Evolutionary conservation across 2,888 invertebrate genomes (phyloP), one percentile per base, ranked within the genome.

Genomic region (Phortica okadai): DNA sequence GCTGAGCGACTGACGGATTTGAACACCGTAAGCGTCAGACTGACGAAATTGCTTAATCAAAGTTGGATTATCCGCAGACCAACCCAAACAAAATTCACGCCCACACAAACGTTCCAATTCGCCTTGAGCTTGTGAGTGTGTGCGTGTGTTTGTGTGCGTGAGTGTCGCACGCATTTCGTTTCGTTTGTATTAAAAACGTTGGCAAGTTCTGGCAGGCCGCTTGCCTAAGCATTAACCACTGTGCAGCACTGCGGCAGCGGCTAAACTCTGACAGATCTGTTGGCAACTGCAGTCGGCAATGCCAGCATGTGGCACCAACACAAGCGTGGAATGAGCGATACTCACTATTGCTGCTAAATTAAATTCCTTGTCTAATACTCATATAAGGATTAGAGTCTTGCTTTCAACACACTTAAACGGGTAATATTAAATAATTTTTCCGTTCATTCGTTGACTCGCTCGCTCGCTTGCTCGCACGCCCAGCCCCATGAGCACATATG

Each of bases 1-100:
- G 1, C 45, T 45, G 21, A 21, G 75, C 78, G 85, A 78, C 86
- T 86, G 83, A 78, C 76, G 86, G 89, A 87, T 89, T 89, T 89
- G 82, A 81, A 89, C 90, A 90, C 90, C 88, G 25, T 11, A 87
- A 79, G 82, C 85, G 81, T 41, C 11, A 8, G 73, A 56, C 67
- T 77, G 79, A 75, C 75, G 82, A 88, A 88, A 90, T 89, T 90
- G 88, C 89, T 89, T 89, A 90, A 89, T 89, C 90, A 89, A 89
- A 89, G 89, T 89, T 89, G 90, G 89, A 90, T 89, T 89, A 89
- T 89, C 89, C 84, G 78, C 79, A 76, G 79, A 72, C 54, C 7
- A 14, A 59, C 81, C 80, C 78, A 83, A 83, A 81, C 82, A 81
- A 78, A 56, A 73, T 7, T 21, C 73, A 41, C 69, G 21, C 62